Evolutionary conservation across 2,797 vertebrate species (phyloP).

Genomic region (Hylomyscus alleni): DNA sequence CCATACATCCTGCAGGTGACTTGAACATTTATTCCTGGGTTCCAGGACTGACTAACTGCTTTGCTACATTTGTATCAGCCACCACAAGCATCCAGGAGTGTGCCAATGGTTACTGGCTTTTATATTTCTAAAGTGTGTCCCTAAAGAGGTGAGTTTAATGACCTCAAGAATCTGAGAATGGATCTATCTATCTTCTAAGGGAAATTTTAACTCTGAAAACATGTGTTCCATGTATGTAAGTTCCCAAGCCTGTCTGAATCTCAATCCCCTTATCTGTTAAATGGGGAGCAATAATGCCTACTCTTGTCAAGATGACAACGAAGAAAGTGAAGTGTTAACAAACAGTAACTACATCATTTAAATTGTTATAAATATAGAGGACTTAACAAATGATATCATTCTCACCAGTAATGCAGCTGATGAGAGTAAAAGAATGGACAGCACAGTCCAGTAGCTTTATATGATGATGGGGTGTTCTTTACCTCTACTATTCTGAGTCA

Average conservation of each 20-base stretch:
- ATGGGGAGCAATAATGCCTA: neutral
- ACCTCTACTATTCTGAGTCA: neutral
- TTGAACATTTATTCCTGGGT: neutral
- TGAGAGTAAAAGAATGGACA: neutral
- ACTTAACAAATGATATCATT: slow-evolving; percentile 35
- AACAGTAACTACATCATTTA: neutral
- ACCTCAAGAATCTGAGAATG: slow-evolving; percentile 42
- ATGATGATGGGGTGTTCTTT: neutral
- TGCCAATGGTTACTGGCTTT: neutral
- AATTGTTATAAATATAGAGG: neutral
- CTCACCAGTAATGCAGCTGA: neutral
- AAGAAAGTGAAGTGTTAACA: neutral
- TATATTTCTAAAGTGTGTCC: neutral
- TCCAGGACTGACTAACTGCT: neutral
- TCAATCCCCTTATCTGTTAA: slow-evolving; percentile 30
- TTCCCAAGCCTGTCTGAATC: slow-evolving; percentile 42
- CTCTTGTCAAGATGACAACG: neutral
- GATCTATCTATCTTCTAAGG: slow-evolving; percentile 28
- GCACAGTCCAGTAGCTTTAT: neutral
- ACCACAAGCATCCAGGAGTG: neutral
- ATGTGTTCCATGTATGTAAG: neutral
- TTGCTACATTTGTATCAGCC: neutral
- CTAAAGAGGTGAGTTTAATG: neutral
- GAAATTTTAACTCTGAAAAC: neutral
- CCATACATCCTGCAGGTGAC: neutral